Percentiles rank a stretch among this genome's conserved stretches.
Conservation (phyloP, 2,888 invertebrate genomes). For the Cheilosia soror region DNA sequence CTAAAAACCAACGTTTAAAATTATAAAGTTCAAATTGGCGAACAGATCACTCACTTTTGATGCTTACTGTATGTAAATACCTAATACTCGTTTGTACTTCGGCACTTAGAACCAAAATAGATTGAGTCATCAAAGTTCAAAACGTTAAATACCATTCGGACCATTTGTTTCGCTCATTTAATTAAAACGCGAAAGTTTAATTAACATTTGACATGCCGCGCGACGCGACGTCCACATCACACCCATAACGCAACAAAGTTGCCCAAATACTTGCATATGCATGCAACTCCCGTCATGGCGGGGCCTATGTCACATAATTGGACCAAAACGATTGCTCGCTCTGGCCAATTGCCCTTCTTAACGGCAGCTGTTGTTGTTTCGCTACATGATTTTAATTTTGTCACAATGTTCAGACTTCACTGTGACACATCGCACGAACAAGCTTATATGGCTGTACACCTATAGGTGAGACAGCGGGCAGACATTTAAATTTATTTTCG, state of each 20-base stretch:
- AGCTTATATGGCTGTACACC: neutral
- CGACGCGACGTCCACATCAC: neutral
- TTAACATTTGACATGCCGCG: conserved; percentile 47
- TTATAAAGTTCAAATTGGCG: too few relatives aligned
- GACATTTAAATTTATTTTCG: conserved; percentile 17
- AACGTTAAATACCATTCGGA: conserved; percentile 7
- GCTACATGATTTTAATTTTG: conserved; percentile 58
- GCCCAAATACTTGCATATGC: neutral
- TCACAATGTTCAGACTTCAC: conserved; percentile 48
- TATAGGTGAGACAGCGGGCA: conserved; percentile 1
- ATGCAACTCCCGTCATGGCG: neutral
- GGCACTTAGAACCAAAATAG: conserved; percentile 11
- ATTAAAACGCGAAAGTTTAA: conserved; percentile 30
- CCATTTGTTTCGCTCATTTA: conserved; percentile 41
- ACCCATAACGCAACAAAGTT: conserved; percentile 24
- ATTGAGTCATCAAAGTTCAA: conserved; percentile 26
- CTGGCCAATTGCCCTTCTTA: conserved; percentile 46
- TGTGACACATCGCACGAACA: conserved; percentile 21
- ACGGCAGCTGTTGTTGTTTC: conserved; percentile 52
- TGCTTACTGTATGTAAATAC: too few relatives aligned
- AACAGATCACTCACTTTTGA: too few relatives aligned
- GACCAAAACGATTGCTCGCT: conserved; percentile 51
- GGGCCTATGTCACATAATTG: conserved; percentile 11
- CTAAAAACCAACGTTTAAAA: too few relatives aligned
- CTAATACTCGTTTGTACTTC: neutral